These are phyloP conservation scores for Columba guinea DNA, from an alignment of 2,797 vertebrate species.

Conservation along the genomic window DNA sequence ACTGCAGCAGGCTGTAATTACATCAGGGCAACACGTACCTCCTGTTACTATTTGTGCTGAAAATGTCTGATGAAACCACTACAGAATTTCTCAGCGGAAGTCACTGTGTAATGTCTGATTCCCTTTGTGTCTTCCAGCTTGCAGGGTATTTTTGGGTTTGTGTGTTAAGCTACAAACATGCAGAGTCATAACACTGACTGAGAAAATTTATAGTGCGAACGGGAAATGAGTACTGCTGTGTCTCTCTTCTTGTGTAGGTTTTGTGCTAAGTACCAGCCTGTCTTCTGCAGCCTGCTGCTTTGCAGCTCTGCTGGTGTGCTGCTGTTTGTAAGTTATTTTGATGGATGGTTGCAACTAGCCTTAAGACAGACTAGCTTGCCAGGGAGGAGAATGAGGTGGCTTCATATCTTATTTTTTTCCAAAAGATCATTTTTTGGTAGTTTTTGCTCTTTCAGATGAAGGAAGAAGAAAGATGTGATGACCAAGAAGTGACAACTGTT, in stretches of 20 bases:
- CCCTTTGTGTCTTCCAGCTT: not conserved
- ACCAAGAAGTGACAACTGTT: not conserved
- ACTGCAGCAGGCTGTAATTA: conserved; percentile 38
- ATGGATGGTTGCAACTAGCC: not conserved
- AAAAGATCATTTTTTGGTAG: not conserved
- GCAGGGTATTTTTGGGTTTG: conserved; percentile 17
- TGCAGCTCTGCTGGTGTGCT: not conserved
- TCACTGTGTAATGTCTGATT: not conserved
- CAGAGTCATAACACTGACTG: not conserved
- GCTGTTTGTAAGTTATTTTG: not conserved
- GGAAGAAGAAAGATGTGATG: not conserved
- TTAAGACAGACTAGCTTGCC: not conserved
- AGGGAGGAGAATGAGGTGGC: not conserved
- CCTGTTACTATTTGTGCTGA: conserved; percentile 20
- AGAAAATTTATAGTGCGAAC: not conserved
- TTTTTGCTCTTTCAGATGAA: not conserved
- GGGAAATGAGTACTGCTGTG: fast-evolving
- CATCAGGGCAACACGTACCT: not conserved
- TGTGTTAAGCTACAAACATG: conserved; percentile 27
- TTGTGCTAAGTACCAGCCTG: not conserved
- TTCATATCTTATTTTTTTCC: not conserved
- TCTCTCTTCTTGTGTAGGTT: not conserved
- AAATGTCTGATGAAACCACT: not conserved
- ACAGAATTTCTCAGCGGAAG: conserved; percentile 28
- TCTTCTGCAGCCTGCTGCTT: not conserved